Evolutionary conservation across 1,140 invertebrate species (phyloP).

Genomic region (Doryteuthis pealeii): DNA sequence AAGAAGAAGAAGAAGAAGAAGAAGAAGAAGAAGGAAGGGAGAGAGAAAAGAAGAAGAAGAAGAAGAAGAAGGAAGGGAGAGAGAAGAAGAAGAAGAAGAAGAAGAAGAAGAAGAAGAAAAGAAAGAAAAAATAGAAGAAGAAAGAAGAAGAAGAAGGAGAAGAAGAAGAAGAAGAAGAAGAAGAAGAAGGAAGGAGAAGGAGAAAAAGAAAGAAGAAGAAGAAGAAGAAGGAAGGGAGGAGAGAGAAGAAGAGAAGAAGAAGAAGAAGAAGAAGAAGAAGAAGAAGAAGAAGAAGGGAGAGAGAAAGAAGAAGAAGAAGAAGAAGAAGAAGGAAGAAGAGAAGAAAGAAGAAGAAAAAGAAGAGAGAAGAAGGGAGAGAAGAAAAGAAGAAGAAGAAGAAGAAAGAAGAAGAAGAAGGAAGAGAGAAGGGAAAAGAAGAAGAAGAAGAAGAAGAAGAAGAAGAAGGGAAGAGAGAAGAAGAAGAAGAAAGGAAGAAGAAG

Average conservation of each 20-base stretch:
- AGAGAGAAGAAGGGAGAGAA: no score
- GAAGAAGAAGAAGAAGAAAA: background rate
- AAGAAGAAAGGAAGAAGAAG: no score
- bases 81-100: background rate
- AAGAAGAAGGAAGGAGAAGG: background rate
- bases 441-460: no score
- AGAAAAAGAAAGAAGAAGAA: background rate
- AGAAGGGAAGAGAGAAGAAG: no score
- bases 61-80: background rate
- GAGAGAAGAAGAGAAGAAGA: background rate
- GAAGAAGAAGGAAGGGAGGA: background rate
- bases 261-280: no score
- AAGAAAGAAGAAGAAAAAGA: no score
- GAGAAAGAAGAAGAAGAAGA: no score
- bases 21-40: background rate
- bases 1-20: background rate
- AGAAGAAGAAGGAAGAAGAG: no score
- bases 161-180: background rate
- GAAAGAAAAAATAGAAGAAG: background rate
- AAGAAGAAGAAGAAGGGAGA: no score
- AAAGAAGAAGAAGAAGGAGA: background rate
- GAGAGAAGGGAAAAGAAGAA: no score
- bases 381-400: no score
- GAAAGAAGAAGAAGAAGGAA: no score
- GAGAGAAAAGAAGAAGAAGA: background rate